Percentiles rank a stretch among this genome's conserved stretches.
These are phyloP conservation scores for Steinernema khuongi DNA, from an alignment of 1,140 invertebrate genomes.

Conservation along the genomic window DNA sequence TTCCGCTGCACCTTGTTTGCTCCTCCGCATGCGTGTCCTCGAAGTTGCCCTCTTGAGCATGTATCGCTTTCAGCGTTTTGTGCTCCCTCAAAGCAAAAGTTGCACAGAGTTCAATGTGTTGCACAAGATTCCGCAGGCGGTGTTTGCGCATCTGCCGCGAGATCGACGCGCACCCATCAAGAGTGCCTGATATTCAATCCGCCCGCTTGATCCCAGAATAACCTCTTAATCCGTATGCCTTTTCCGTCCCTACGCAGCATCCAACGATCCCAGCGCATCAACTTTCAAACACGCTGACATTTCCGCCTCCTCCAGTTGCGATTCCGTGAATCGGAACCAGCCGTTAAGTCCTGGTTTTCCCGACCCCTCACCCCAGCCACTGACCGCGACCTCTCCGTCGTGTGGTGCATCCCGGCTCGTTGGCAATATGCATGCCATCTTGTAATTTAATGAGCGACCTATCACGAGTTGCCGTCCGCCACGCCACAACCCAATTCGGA, in stretches of 20 bases:
- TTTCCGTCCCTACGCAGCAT: not conserved
- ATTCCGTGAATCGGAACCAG: not conserved
- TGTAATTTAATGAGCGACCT: not conserved
- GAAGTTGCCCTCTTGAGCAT: conserved; percentile 5
- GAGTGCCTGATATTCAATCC: not conserved
- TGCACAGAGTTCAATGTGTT: too few species aligned
- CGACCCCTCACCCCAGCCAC: not conserved
- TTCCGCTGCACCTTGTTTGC: not conserved
- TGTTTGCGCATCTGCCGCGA: conserved; percentile 3
- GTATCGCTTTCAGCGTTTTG: not conserved
- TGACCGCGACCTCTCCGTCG: not conserved
- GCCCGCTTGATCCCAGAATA: conserved; percentile 8
- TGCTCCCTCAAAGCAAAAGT: not conserved
- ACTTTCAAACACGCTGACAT: not conserved
- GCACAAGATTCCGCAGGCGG: too few species aligned
- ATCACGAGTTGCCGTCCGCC: not conserved
- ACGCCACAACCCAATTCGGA: not conserved
- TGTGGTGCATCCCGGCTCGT: not conserved
- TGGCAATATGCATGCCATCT: not conserved
- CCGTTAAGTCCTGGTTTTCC: too few species aligned
- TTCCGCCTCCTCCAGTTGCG: not conserved
- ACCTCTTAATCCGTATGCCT: conserved; percentile 5
- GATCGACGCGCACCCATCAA: not conserved
- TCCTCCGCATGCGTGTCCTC: not conserved
- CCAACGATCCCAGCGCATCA: not conserved